Conservation (phyloP, 2,888 invertebrate species). For the Eristalis tenax region DNA sequence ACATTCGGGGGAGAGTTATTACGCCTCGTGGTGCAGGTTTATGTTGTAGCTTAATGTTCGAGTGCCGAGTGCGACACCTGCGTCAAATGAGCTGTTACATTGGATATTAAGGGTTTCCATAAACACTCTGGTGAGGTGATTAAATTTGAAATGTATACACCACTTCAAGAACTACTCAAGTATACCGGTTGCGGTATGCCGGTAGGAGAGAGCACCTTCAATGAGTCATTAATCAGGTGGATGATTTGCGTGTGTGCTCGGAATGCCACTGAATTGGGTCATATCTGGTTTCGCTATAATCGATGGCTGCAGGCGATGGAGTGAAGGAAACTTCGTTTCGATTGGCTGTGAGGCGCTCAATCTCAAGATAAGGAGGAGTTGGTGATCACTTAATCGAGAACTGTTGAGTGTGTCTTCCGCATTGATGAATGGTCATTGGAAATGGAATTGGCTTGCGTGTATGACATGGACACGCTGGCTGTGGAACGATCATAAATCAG, state of each 20-base stretch:
- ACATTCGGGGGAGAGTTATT: slow-evolving; percentile 16
- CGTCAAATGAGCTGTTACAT: not conserved
- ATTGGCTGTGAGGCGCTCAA: no score
- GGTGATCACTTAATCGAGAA: no score
- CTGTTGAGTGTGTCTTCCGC: no score
- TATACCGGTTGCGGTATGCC: not conserved
- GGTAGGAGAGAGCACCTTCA: not conserved
- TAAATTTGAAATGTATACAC: not conserved
- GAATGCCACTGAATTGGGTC: not conserved
- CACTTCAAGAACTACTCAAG: not conserved
- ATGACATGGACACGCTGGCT: no score
- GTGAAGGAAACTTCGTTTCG: not conserved
- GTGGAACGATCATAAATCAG: no score
- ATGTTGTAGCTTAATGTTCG: not conserved
- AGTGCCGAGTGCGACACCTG: not conserved
- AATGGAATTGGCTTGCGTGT: no score
- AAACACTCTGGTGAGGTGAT: not conserved
- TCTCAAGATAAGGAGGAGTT: not conserved
- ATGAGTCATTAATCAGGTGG: not conserved
- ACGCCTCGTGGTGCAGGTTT: not conserved
- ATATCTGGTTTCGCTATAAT: not conserved
- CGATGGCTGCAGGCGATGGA: not conserved
- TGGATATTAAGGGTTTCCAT: not conserved
- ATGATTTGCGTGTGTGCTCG: not conserved
- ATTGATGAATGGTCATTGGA: no score